These are phyloP conservation scores for Lithodes maja DNA, from an alignment of 2,888 invertebrate species.

Conservation along the genomic window DNA sequence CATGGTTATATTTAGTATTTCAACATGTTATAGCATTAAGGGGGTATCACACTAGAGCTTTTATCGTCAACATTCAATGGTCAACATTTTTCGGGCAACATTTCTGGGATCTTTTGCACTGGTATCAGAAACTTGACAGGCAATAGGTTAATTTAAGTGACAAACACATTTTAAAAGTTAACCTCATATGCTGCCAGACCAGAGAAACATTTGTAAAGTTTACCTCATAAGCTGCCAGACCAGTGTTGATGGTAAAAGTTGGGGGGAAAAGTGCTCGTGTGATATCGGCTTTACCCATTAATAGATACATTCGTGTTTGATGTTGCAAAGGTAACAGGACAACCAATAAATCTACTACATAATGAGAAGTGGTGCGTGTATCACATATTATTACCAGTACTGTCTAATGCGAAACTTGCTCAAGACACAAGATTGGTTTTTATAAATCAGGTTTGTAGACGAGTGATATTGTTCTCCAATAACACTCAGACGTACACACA, in stretches of 20 bases:
- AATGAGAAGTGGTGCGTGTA: slow-evolving; percentile 48
- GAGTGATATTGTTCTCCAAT: slow-evolving; percentile 22
- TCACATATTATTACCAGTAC: slow-evolving; percentile 52
- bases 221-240: too few relatives aligned
- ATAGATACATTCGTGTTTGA: slow-evolving; percentile 65
- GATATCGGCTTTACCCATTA: slow-evolving; percentile 38
- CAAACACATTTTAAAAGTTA: too few relatives aligned
- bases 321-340: slow-evolving; percentile 62
- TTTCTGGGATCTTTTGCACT: too few relatives aligned
- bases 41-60: too few relatives aligned
- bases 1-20: slow-evolving; percentile 65
- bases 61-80: too few relatives aligned
- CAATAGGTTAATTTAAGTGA: too few relatives aligned
- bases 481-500: slow-evolving; percentile 23
- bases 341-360: slow-evolving; percentile 43
- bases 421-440: slow-evolving; percentile 29
- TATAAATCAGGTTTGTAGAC: not conserved
- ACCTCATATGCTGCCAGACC: too few relatives aligned
- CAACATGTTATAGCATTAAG: slow-evolving; percentile 64
- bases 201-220: too few relatives aligned
- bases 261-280: too few relatives aligned
- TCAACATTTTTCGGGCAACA: too few relatives aligned
- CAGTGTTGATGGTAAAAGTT: too few relatives aligned
- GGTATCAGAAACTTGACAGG: too few relatives aligned
- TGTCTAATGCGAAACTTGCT: slow-evolving; percentile 36